phyloP scores from a whole-genome alignment of 2,888 invertebrate genomes.

The Tromatobia lineatoria region DNA sequence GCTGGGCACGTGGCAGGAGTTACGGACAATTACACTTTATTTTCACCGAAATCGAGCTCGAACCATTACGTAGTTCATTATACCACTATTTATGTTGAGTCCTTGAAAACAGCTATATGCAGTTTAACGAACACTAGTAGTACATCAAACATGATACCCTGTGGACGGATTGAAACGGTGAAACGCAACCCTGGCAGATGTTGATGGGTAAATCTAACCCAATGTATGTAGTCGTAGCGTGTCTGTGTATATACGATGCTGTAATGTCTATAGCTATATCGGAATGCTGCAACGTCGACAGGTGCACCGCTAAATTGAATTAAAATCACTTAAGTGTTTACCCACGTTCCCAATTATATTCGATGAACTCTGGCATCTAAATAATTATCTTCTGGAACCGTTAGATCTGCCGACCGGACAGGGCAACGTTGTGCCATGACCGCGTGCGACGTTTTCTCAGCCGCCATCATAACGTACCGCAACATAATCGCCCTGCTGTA shows the following conservation, averaged over 20 bases:
- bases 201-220: constrained; percentile 8
- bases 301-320: constrained; percentile 78
- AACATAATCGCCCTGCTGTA: constrained; percentile 19
- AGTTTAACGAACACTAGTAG: not conserved
- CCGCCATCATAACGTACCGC: constrained; percentile 24
- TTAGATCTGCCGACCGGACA: constrained; percentile 40
- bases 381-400: constrained; percentile 82
- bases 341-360: constrained; percentile 83
- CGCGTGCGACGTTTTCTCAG: constrained; percentile 43
- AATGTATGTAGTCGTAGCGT: not conserved
- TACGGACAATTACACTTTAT: constrained; percentile 39
- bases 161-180: constrained; percentile 14
- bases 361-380: constrained; percentile 82
- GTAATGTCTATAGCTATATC: constrained; percentile 6
- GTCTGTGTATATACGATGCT: not conserved
- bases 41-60: constrained; percentile 36
- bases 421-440: constrained; percentile 33
- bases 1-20: constrained; percentile 2
- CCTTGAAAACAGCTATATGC: constrained; percentile 8
- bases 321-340: constrained; percentile 83
- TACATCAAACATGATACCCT: constrained; percentile 9
- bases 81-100: constrained; percentile 1
- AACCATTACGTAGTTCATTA: constrained; percentile 26
- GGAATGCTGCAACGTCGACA: constrained; percentile 20
- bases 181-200: constrained; percentile 33